A percentile compares a stretch with the other conserved stretches of the same genome.
These are phyloP conservation scores for Cyclura pinguis DNA, from an alignment of 2,797 vertebrate genomes.

Conservation along the genomic window DNA sequence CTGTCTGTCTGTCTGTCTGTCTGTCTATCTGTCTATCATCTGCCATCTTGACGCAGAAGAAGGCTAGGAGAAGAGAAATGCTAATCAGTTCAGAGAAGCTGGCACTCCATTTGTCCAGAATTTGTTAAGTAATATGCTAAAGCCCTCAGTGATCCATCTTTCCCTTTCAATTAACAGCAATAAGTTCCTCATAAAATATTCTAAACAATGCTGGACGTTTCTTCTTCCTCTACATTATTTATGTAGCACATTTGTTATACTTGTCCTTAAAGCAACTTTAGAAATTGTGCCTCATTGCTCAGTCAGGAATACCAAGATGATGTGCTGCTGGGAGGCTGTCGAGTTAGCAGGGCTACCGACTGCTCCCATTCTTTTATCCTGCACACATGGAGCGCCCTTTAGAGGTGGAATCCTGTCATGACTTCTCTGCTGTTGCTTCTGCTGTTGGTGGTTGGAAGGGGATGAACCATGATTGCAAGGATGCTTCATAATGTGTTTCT, in stretches of 20 bases:
- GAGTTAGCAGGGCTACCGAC: constrained; percentile 15
- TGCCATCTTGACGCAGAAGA: constrained; percentile 38
- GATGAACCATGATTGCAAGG: background rate
- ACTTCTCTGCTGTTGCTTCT: constrained; percentile 11
- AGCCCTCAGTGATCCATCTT: constrained; percentile 67
- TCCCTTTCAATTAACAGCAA: constrained; percentile 69
- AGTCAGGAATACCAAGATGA: constrained; percentile 54
- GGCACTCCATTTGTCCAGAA: constrained; percentile 67
- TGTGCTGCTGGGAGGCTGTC: constrained; percentile 15
- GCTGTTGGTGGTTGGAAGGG: too few species aligned
- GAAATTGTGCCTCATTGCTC: constrained; percentile 63
- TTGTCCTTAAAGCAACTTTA: constrained; percentile 74
- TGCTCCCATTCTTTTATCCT: background rate
- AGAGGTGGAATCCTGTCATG: constrained; percentile 69
- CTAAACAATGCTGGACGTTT: constrained; percentile 67
- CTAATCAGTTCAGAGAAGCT: constrained; percentile 57
- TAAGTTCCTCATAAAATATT: constrained; percentile 72
- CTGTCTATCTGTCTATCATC: too few species aligned
- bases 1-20: background rate
- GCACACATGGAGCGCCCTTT: constrained; percentile 79
- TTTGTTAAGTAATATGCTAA: constrained; percentile 70
- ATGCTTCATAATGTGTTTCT: background rate
- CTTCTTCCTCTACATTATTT: constrained; percentile 66
- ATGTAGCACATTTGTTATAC: constrained; percentile 60
- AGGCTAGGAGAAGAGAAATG: constrained; percentile 43